Percentiles rank a stretch among this genome's conserved stretches.
These are phyloP conservation scores for Stigmatopora nigra DNA, from an alignment of 2,113 vertebrate genomes.

Conservation along the genomic window DNA sequence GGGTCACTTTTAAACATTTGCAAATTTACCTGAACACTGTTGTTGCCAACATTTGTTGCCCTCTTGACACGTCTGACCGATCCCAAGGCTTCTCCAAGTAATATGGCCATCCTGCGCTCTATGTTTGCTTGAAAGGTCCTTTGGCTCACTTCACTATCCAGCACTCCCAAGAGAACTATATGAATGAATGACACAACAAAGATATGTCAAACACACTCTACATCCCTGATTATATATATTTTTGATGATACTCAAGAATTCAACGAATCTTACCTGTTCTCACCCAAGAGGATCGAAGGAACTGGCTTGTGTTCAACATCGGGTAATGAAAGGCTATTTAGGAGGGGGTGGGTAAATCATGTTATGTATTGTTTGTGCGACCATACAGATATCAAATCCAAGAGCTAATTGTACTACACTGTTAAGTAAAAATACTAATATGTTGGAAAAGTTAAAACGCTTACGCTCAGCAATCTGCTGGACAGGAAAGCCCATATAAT, in stretches of 20 bases:
- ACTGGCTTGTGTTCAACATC: constrained; percentile 83
- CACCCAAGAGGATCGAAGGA: constrained; percentile 91
- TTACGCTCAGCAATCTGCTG: constrained; percentile 94
- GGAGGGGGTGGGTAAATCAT: neutral
- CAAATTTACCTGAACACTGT: constrained; percentile 64
- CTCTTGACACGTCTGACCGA: constrained; percentile 75
- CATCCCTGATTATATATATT: neutral
- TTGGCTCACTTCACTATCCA: constrained; percentile 77
- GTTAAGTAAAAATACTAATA: neutral
- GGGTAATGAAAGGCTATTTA: constrained; percentile 87
- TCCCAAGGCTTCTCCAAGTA: constrained; percentile 78
- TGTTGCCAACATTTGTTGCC: constrained; percentile 80
- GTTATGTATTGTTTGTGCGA: neutral
- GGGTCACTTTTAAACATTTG: neutral
- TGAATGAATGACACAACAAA: constrained; percentile 8
- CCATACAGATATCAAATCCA: neutral
- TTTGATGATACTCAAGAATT: neutral
- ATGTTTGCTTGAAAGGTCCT: constrained; percentile 86
- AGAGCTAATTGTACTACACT: neutral
- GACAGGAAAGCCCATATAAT: constrained; percentile 92
- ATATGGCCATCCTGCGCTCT: constrained; percentile 83
- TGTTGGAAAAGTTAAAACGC: constrained; percentile 41
- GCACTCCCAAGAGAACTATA: constrained; percentile 78
- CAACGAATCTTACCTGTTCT: constrained; percentile 78
- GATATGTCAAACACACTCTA: neutral